Evolutionary conservation across 2,113 vertebrate species (phyloP).

Genomic region (Cephalopholis sonnerati): DNA sequence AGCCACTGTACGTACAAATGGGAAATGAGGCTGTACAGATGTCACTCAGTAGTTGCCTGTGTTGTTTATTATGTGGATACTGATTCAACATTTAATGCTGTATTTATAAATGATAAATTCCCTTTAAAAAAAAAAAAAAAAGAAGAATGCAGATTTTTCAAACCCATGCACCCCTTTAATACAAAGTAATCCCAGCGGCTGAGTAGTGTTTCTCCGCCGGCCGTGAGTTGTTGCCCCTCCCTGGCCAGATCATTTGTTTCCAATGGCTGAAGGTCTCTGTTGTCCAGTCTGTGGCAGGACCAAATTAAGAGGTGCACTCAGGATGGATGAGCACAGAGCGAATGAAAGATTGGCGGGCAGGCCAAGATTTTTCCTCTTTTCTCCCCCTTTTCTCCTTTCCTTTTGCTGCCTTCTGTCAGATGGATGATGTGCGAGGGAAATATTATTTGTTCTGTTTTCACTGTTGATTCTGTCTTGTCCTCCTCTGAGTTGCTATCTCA

Average conservation of each 20-base stretch:
- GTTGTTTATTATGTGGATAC: too few species aligned
- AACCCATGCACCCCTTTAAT: neutral
- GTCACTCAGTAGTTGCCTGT: too few species aligned
- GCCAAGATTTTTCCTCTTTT: conserved; percentile 74
- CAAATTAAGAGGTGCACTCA: conserved; percentile 86
- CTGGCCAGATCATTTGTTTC: conserved; percentile 85
- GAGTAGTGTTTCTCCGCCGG: conserved; percentile 52
- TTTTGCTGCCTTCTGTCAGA: conserved; percentile 79
- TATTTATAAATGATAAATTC: neutral
- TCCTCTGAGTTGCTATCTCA: conserved; percentile 69
- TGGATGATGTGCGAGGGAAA: conserved; percentile 78
- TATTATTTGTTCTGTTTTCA: conserved; percentile 79
- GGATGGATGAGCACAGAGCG: conserved; percentile 82
- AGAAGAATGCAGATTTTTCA: conserved; percentile 12
- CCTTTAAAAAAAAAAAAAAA: neutral
- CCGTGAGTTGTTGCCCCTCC: conserved; percentile 83
- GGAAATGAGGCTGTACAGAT: too few species aligned
- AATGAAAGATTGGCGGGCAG: conserved; percentile 84
- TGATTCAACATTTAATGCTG: too few species aligned
- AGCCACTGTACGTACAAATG: too few species aligned
- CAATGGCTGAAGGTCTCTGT: conserved; percentile 85
- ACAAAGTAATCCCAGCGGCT: conserved; percentile 49
- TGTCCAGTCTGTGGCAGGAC: conserved; percentile 80
- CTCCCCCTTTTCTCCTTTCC: conserved; percentile 43
- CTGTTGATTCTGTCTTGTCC: conserved; percentile 71